Evolutionary conservation across 2,888 invertebrate genomes (phyloP).

Genomic region (Meiosimyza decipiens): DNA sequence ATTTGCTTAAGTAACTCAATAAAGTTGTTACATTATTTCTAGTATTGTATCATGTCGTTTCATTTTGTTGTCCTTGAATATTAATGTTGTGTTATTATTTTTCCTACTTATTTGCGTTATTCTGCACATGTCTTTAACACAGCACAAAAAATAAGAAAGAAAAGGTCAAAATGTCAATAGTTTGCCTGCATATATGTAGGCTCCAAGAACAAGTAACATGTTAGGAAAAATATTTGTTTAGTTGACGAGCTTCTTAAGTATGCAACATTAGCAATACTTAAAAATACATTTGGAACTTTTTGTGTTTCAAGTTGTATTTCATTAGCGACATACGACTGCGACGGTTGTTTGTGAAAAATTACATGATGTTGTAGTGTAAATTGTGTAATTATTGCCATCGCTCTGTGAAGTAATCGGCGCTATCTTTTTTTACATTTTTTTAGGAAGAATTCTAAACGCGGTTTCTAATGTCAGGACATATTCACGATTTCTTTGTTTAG

Average conservation of each 20-base stretch:
- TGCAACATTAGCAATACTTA: slow-evolving; percentile 10
- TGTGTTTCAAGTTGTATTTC: too few relatives aligned
- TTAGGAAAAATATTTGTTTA: background rate
- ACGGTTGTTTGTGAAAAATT: too few relatives aligned
- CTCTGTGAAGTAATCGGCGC: too few relatives aligned
- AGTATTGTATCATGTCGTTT: background rate
- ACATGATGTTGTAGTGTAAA: too few relatives aligned
- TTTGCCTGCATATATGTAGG: too few relatives aligned
- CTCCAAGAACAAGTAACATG: too few relatives aligned
- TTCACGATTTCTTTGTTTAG: too few relatives aligned
- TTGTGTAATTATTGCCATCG: too few relatives aligned
- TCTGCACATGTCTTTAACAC: background rate
- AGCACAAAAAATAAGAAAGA: background rate
- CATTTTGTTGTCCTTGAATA: background rate
- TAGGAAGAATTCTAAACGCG: too few relatives aligned
- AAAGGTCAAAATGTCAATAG: slow-evolving; percentile 8
- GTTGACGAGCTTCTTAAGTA: background rate
- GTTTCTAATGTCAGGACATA: too few relatives aligned
- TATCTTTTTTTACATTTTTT: too few relatives aligned
- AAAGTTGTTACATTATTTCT: background rate
- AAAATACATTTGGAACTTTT: slow-evolving; percentile 6
- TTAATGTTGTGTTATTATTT: background rate
- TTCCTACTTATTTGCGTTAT: background rate
- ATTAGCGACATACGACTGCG: too few relatives aligned
- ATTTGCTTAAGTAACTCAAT: slow-evolving; percentile 9